phyloP scores from a whole-genome alignment of 2,797 vertebrate genomes.

The Erethizon dorsatum region DNA sequence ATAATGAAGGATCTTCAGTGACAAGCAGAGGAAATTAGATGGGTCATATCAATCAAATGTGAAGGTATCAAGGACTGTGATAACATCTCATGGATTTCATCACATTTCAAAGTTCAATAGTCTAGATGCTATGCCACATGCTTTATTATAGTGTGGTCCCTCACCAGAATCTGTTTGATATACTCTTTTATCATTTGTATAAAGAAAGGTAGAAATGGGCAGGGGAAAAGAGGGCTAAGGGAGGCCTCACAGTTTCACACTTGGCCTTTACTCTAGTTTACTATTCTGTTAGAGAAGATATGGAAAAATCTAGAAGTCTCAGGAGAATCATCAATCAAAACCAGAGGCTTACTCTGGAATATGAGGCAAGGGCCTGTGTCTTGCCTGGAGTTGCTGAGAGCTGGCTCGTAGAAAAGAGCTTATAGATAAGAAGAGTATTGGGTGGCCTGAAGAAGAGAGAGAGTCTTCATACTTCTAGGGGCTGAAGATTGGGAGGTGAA shows the following conservation, averaged over 20 bases:
- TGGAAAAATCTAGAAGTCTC: not conserved
- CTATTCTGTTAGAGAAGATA: not conserved
- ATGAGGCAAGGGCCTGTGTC: not conserved
- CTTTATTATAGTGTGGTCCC: not conserved
- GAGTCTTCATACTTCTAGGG: not conserved
- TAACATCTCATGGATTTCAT: not conserved
- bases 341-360: not conserved
- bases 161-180: not conserved
- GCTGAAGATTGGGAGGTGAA: not conserved
- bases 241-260: not conserved
- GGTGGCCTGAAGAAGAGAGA: not conserved
- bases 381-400: not conserved
- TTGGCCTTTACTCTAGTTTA: slow-evolving; percentile 43
- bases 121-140: not conserved
- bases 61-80: not conserved
- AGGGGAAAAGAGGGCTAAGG: not conserved
- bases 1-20: not conserved
- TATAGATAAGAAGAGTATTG: not conserved
- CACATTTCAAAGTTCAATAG: not conserved
- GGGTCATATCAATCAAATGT: not conserved
- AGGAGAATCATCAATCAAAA: not conserved
- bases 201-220: not conserved
- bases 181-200: not conserved
- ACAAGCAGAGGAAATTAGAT: not conserved
- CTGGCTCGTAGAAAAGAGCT: not conserved